Base-by-base conservation (phyloP, 2,888 invertebrate genomes). In the Hypolimnas misippus region DNA sequence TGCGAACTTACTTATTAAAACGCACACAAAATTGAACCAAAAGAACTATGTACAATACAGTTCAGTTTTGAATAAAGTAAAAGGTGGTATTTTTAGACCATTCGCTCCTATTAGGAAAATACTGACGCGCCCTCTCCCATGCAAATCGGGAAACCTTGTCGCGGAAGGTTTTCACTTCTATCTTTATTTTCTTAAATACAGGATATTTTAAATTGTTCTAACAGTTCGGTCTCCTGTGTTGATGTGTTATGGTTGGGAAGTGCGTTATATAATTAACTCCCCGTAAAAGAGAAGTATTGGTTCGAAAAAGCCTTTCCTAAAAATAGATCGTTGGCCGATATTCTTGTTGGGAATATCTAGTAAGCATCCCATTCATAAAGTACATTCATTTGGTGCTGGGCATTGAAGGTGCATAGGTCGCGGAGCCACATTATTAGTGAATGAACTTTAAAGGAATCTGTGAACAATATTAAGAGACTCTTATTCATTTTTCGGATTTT, bases 51-150 rank as follows among this genome's bases (percentile, higher is more conserved):
- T 3, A 1, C 0, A 0, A 51, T 77, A 79, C 66, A 66, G 74
- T 70, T 46, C 16, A 57, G 10, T 62, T 69, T 75, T 70, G 2
- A 38, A 4, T 17, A 53, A 29, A 7, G 16, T 53, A 46, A 63
- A 51, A 58, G 57, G 69, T 82, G 82, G 74, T 90, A 91, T 91
- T 91, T 91, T 90, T 90, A 92, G 91, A 89, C 81, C 80, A 83
- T 88, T 87, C 86, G 77, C 81, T 76, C 82, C 81, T 84, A 84
- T 84, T 85, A 83, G 76, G 79, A 73, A 76, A 78, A 77, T 75
- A 81, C 83, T 73, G 84, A 76, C 84, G 90, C 91, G 90, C 90
- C 91, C 90, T 90, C 91, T 91, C 72, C 78, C 87, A 88, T 88
- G 87, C 85, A 86, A 89, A 84, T 83, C 76, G 84, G 80, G 76